phyloP scores from a whole-genome alignment of 2,113 vertebrate species.

The Barnardius zonarius region DNA sequence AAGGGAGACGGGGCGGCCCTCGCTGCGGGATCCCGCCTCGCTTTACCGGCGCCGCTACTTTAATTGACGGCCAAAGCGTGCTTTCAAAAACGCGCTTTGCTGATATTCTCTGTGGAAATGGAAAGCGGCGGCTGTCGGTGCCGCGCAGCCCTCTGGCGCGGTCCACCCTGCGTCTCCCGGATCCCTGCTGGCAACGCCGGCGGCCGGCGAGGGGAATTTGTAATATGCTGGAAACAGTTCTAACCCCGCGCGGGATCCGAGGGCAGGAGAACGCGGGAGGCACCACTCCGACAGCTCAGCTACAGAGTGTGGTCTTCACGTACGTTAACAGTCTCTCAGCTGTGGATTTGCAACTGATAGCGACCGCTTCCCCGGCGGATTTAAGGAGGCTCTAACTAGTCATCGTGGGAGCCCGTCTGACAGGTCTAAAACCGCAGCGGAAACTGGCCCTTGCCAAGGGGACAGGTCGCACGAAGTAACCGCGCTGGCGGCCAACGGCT shows the following conservation, averaged over 20 bases:
- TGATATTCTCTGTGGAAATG: not conserved
- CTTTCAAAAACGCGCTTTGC: not conserved
- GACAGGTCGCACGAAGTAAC: too few relatives aligned
- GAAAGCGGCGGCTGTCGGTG: not conserved
- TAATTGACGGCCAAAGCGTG: not conserved
- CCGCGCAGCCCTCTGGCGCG: not conserved
- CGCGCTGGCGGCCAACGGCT: not conserved
- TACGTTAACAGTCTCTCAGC: not conserved
- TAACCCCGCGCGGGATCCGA: not conserved
- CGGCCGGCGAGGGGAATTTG: not conserved
- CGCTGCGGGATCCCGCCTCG: not conserved
- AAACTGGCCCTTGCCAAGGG: not conserved
- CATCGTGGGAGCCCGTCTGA: too few relatives aligned
- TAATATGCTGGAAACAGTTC: accelerated
- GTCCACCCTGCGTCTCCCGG: not conserved
- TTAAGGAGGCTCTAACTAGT: not conserved
- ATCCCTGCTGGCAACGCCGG: not conserved
- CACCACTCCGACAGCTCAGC: not conserved
- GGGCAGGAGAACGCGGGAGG: not conserved
- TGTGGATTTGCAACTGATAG: not conserved
- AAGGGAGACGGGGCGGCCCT: not conserved
- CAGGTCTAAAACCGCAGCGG: not conserved
- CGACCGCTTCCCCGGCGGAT: not conserved
- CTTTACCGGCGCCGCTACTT: not conserved
- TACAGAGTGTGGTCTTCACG: not conserved